Evolutionary conservation across 2,888 invertebrate species (phyloP), one percentile per base, ranked within the genome.

Genomic region (Nipponacmea schrenckii): DNA sequence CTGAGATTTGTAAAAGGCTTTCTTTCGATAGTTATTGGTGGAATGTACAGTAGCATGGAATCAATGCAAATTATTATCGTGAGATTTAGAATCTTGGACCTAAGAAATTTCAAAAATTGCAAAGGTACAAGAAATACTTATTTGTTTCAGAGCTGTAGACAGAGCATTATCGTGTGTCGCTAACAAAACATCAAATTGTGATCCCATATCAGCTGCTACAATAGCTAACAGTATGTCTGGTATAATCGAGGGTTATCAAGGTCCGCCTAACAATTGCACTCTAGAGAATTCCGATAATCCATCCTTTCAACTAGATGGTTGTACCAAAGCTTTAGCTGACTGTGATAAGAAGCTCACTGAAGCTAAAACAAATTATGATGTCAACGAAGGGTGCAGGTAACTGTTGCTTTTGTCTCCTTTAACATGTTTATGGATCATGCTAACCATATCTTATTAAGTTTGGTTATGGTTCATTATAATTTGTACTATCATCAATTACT

Each of bases 101-200:
- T n/a, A n/a, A n/a, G n/a, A n/a, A n/a, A n/a, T n/a, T n/a, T n/a
- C n/a, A n/a, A n/a, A n/a, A n/a, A n/a, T n/a, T n/a, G n/a, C n/a
- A n/a, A n/a, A n/a, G n/a, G n/a, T n/a, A n/a, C n/a, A n/a, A n/a
- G n/a, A n/a, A n/a, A n/a, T n/a, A n/a, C n/a, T n/a, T n/a, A n/a
- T n/a, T 56, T 56, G 1, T n/a, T n/a, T n/a, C 56, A 56, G 56
- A 56, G 56, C 56, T 56, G 56, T 56, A 56, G 56, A 56, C 24
- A 56, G n/a, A n/a, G 17, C 56, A 56, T 56, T 56, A 24, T 7
- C 20, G 7, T 56, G 56, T 56, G 12, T 56, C 24, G 56, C 56
- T 14, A 56, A 56, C 24, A 56, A 7, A 20, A 56, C 56, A 56
- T 56, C 56, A 20, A 8, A 8, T 20, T 56, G 56, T 56, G 56